Conservation (phyloP, 2,113 vertebrate species). For the Vicugna pacos region DNA sequence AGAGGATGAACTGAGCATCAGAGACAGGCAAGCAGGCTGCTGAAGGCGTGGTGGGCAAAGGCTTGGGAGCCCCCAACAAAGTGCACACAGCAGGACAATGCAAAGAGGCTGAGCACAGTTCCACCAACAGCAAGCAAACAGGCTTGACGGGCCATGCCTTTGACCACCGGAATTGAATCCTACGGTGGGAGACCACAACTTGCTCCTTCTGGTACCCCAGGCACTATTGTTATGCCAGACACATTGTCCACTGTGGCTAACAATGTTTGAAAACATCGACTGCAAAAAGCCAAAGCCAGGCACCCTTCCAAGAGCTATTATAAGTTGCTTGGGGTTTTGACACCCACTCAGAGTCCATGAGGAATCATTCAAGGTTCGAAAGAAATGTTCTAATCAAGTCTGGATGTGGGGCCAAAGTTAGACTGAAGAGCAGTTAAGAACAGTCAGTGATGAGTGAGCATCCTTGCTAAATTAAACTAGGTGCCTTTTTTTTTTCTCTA, state of each 20-base stretch:
- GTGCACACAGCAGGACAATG: rapidly evolving
- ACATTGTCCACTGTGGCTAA: not conserved
- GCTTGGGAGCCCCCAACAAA: not conserved
- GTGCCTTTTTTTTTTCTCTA: not conserved
- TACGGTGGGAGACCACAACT: rapidly evolving
- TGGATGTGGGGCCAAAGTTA: not conserved
- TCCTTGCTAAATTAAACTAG: not conserved
- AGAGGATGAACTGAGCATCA: not conserved
- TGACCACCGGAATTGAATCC: not conserved
- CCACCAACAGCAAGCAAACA: rapidly evolving
- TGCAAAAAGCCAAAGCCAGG: not conserved
- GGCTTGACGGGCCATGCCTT: not conserved
- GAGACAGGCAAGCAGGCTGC: not conserved
- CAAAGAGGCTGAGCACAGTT: rapidly evolving
- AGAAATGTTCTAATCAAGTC: not conserved
- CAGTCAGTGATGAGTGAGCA: not conserved
- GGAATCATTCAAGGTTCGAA: not conserved
- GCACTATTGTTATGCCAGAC: not conserved
- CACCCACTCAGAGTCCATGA: not conserved
- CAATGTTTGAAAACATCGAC: not conserved
- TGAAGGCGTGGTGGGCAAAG: rapidly evolving
- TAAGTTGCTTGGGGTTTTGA: not conserved
- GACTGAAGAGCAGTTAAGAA: not conserved
- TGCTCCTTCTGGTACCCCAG: not conserved
- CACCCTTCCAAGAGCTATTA: not conserved